Evolutionary conservation across 1,140 invertebrate species (phyloP).

Genomic region (Orchestia grillus): DNA sequence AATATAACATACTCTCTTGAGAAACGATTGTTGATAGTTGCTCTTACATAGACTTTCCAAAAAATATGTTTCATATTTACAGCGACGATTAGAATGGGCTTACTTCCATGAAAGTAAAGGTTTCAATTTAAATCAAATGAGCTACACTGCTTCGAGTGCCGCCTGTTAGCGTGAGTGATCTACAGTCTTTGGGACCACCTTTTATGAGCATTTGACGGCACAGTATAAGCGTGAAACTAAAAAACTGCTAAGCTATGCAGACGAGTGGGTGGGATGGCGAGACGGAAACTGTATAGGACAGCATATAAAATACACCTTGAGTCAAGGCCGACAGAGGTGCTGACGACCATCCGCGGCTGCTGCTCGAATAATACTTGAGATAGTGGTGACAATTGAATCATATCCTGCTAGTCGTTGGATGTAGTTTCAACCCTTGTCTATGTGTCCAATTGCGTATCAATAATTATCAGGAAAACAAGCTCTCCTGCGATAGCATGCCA

Average conservation of each 20-base stretch:
- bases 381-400: not conserved
- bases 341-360: not conserved
- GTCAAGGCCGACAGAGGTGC: not conserved
- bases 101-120: not conserved
- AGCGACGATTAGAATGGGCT: not conserved
- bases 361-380: not conserved
- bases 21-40: not conserved
- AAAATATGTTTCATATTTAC: not conserved
- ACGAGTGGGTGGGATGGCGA: not conserved
- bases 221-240: not conserved
- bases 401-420: not conserved
- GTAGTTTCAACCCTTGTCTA: not conserved
- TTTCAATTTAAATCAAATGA: not conserved
- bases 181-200: not conserved
- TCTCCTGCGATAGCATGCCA: not conserved
- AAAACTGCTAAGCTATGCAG: not conserved
- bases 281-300: not conserved
- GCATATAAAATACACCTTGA: not conserved
- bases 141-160: not conserved
- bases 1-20: not conserved
- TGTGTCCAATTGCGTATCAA: not conserved
- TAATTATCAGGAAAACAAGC: not conserved
- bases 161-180: not conserved
- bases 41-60: not conserved
- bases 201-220: not conserved